phyloP scores from a whole-genome alignment of 2,888 invertebrate species.

The Cryptophagus acutangulus region DNA sequence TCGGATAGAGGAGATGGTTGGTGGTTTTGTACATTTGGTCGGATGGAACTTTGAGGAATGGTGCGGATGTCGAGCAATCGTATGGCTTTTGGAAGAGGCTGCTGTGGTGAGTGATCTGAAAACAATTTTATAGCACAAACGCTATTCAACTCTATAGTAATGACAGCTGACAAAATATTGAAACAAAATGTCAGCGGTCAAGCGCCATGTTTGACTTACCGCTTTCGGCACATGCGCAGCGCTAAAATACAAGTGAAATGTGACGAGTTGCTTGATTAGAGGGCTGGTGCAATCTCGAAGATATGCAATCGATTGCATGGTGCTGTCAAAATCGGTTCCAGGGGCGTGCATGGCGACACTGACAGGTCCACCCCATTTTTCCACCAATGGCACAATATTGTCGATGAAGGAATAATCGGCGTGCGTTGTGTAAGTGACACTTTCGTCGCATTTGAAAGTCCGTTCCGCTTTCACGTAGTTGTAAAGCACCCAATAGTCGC shows the following conservation, averaged over 20 bases:
- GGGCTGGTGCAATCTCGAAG: constrained; percentile 71
- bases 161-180: too few species aligned
- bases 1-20: constrained; percentile 80
- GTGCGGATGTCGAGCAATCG: constrained; percentile 68
- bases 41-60: constrained; percentile 62
- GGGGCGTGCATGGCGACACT: constrained; percentile 86
- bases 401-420: constrained; percentile 88
- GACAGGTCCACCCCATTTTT: constrained; percentile 83
- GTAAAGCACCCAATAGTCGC: constrained; percentile 77
- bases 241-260: constrained; percentile 87
- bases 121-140: too few species aligned
- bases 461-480: constrained; percentile 74
- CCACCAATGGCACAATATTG: constrained; percentile 78
- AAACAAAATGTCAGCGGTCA: too few species aligned
- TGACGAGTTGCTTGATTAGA: constrained; percentile 71
- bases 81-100: constrained; percentile 58
- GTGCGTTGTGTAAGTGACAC: constrained; percentile 87
- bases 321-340: constrained; percentile 72
- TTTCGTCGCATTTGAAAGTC: constrained; percentile 70
- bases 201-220: too few species aligned
- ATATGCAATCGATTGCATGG: constrained; percentile 75
- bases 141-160: too few species aligned
- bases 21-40: constrained; percentile 71
- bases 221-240: constrained; percentile 77
- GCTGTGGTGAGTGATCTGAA: constrained; percentile 64